Percentiles rank a stretch among this genome's conserved stretches.
phyloP scores from a whole-genome alignment of 2,888 invertebrate genomes.

The Tetragonisca angustula region DNA sequence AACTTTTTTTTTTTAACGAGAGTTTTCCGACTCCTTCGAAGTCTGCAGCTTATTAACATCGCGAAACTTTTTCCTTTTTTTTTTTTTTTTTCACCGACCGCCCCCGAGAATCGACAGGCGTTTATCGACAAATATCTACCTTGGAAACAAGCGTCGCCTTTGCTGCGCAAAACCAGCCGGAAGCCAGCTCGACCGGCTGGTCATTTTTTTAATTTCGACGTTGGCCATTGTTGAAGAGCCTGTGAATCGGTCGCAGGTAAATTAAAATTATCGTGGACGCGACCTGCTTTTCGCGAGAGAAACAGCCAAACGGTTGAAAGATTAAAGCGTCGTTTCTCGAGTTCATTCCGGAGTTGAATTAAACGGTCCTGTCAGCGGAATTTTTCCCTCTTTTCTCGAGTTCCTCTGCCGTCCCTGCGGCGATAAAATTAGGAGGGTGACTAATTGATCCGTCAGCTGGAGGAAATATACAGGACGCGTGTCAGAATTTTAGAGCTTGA shows the following conservation, averaged over 20 bases:
- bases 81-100: not conserved
- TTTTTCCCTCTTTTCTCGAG: not conserved
- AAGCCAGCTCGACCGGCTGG: not conserved
- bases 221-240: conserved; percentile 6
- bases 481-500: not conserved
- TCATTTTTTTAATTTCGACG: conserved; percentile 29
- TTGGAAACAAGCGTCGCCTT: not conserved
- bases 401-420: not conserved
- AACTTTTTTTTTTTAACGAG: conserved; percentile 30
- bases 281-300: not conserved
- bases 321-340: conserved; percentile 57
- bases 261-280: conserved; percentile 37
- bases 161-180: not conserved
- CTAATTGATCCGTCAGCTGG: conserved; percentile 54
- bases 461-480: not conserved
- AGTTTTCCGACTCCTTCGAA: conserved; percentile 12
- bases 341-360: conserved; percentile 22
- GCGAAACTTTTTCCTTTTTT: conserved; percentile 43
- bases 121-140: conserved; percentile 44
- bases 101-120: conserved; percentile 27
- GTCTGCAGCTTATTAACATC: conserved; percentile 47
- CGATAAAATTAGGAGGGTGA: conserved; percentile 23
- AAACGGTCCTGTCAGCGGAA: conserved; percentile 43
- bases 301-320: conserved; percentile 33
- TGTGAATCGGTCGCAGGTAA: conserved; percentile 34